Base-by-base conservation (phyloP, 2,888 invertebrate genomes). In the Orthonevra nobilis region DNA sequence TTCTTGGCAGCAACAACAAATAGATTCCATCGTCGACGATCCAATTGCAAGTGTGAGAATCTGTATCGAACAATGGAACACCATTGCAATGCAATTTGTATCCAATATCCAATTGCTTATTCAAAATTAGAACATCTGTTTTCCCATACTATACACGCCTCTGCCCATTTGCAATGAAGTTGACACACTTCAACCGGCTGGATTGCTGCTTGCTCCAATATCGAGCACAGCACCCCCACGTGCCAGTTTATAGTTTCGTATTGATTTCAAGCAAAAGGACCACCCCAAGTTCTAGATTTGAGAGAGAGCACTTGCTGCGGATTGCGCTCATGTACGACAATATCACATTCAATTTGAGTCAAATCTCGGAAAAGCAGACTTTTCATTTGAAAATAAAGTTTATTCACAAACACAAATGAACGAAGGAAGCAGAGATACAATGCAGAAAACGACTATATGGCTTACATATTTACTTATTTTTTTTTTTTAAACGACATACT, bases 121-220 rank as follows among this genome's bases (percentile, higher is more conserved):
- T 77, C 77, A 60, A 66, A 77, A 77, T 77, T 77, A 77, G 77
- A 77, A 77, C 77, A 77, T 72, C 72, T 77, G 72, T 77, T 64
- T 72, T 72, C 58, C 58, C 23, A 20, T n/a, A 60, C 17, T n/a
- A 10, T 12, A 14, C 23, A 7, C 9, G n/a, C 15, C 2, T 15
- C 4, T 32, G 9, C 30, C 26, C 40, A 12, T 28, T 28, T 9
- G 15, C 40, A 30, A 40, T 17, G 26, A 19, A 54, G 38, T 30
- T 68, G 56, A 46, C 68, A 46, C 46, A 56, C 44, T 44, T 20
- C 54, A 36, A 20, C 34, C 15, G 2, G 2, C n/a, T 28, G 26
- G 26, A 15, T n/a, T 28, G 15, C 6, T 4, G 50, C 28, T n/a
- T n/a, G 19, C 64, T 15, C 48, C 32, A 15, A 28, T 54, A 20